Evolutionary conservation across 1,140 invertebrate species (phyloP), one percentile per base, ranked within the genome.

Genomic region (Riptortus pedestris): DNA sequence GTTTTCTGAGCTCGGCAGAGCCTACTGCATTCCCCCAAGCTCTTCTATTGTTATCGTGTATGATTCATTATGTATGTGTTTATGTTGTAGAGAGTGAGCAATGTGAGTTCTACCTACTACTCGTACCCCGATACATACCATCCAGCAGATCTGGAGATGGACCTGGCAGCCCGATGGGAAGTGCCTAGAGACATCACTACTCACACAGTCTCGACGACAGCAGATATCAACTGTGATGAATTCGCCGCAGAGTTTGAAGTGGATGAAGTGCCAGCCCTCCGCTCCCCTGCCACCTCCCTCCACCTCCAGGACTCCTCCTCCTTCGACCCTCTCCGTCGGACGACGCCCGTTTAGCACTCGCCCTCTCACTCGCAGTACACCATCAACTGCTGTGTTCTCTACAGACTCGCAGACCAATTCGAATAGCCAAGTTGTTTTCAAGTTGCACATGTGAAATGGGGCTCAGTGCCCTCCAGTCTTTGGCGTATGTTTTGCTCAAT

Each of bases 191-290:
- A 79, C 67, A 69, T 76, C 22, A 78, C 79, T 24, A 76, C 76
- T 60, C 76, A 80, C 68, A 79, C 80, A 71, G 74, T 81, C 28
- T 79, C 79, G 63, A 79, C 79, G n/a, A 78, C 79, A 63, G 78
- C 76, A 18, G 78, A 80, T 70, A 75, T 79, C 60, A 71, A 78
- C 57, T 68, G 67, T 38, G 68, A 69, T 51, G 69, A 69, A 18
- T 66, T 67, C 48, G 77, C 77, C 68, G 76, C 77, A 18, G 75
- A 75, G 12, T 79, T 79, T 68, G 76, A 78, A 69, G 68, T 78
- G 59, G 75, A 76, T 55, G 73, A 74, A 60, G 64, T 69, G 38
- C 73, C 74, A 38, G 75, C 75, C 22, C 72, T 74, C 20, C 69
- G 74, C n/a, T 70, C 74, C 16, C 73, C 72, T 3, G 63, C 71